phyloP scores from a whole-genome alignment of 1,140 invertebrate genomes.

The Hypothenemus hampei region DNA sequence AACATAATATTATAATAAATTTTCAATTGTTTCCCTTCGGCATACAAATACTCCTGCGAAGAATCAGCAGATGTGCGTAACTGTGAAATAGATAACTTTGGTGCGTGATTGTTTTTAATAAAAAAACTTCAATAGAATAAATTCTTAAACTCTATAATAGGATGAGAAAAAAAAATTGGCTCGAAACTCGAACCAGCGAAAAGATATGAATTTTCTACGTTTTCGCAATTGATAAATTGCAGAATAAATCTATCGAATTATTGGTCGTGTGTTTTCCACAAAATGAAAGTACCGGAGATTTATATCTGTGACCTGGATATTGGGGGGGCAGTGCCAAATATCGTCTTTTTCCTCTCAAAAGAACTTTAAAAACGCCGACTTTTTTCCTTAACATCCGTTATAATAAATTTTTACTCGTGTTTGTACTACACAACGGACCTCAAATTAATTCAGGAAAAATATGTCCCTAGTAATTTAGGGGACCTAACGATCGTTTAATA shows the following conservation, averaged over 20 bases:
- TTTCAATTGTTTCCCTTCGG: neutral
- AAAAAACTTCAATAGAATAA: no score
- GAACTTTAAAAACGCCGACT: neutral
- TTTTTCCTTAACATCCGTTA: neutral
- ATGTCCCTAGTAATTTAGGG: slow-evolving; percentile 12
- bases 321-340: slow-evolving; percentile 15
- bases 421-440: neutral
- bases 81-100: slow-evolving; percentile 6
- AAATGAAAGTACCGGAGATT: slow-evolving; percentile 21
- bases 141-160: no score
- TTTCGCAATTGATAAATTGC: slow-evolving; percentile 24
- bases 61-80: neutral
- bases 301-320: slow-evolving; percentile 17
- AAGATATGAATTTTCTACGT: slow-evolving; percentile 15
- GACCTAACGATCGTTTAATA: slow-evolving; percentile 20
- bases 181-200: slow-evolving; percentile 1
- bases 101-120: no score
- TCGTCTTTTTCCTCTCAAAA: slow-evolving; percentile 10
- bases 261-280: slow-evolving; percentile 19
- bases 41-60: neutral
- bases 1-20: neutral
- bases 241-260: slow-evolving; percentile 22
- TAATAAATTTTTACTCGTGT: neutral
- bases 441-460: slow-evolving; percentile 11
- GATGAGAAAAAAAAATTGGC: no score